Evolutionary conservation across 2,797 vertebrate species (phyloP), one percentile per base, ranked within the genome.

Genomic region (Pempheris klunzingeri): DNA sequence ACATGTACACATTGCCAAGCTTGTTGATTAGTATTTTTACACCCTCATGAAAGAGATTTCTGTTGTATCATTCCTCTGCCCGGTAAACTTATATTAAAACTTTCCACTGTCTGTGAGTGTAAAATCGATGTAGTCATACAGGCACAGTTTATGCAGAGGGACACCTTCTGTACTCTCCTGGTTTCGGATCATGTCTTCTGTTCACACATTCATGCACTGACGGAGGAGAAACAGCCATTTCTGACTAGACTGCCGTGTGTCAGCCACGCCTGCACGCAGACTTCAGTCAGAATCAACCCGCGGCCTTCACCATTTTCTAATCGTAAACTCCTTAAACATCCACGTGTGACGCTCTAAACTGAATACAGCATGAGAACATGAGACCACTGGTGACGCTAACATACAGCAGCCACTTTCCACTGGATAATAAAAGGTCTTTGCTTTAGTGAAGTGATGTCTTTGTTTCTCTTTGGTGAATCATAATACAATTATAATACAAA

Each of bases 371-470:
- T 83, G 78, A 44, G 60, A 66, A 70, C 52, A 68, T 55, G 58
- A 86, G 50, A 50, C 65, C 73, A 62, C 59, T 59, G 59, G 36
- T 78, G 46, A 86, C 79, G 68, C 70, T 61, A 62, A 80, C 18
- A 44, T 20, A 58, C 32, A 32, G 32, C 18, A 67, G 43, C 11
- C 54, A 67, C 46, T 58, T 85, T 72, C 82, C 32, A 73, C 32
- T 81, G 49, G 41, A 91, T 32, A 93, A 92, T 91, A 91, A 93
- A 92, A 58, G 4, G 49, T 59, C 20, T 86, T 90, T 78, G 58
- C 62, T 55, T 30, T 88, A 52, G 20, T 64, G 11, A 47, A 9
- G 9, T n/a, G n/a, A 0, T 81, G 34, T 71, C 0, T 52, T 38
- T 69, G 63, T 43, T 15, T 70, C 10, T 53, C 7, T 60, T 57